A percentile compares a stretch with the other conserved stretches of the same genome.
These are phyloP conservation scores for Colletes latitarsis DNA, from an alignment of 1,140 invertebrate genomes.

Conservation along the genomic window DNA sequence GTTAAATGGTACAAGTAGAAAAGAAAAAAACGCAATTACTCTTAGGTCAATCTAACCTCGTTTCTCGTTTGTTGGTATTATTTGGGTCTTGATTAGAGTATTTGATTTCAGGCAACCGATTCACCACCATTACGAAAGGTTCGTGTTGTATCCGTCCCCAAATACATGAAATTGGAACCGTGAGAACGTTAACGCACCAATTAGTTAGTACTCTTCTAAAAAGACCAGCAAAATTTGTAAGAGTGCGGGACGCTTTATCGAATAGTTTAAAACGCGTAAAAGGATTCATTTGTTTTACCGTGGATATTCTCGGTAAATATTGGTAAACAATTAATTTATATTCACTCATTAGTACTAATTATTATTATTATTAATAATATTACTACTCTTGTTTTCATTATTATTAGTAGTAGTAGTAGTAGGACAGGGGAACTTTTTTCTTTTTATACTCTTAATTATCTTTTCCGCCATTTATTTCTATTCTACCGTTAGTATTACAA, in stretches of 20 bases:
- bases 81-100: too few species aligned
- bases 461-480: conserved; percentile 46
- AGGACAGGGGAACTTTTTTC: conserved; percentile 61
- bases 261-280: conserved; percentile 71
- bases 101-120: conserved; percentile 19
- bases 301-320: conserved; percentile 22
- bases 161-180: conserved; percentile 73
- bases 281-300: conserved; percentile 57
- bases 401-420: conserved; percentile 37
- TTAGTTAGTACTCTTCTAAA: conserved; percentile 77
- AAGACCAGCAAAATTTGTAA: conserved; percentile 73
- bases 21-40: too few species aligned
- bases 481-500: conserved; percentile 39
- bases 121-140: conserved; percentile 61
- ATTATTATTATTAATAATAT: conserved; percentile 27
- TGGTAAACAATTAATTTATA: conserved; percentile 59
- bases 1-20: too few species aligned
- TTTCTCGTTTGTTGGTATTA: too few species aligned
- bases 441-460: conserved; percentile 57
- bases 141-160: conserved; percentile 80
- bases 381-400: conserved; percentile 15
- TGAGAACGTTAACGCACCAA: conserved; percentile 57
- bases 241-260: conserved; percentile 79
- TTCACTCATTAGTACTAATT: conserved; percentile 51
- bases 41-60: too few species aligned